Evolutionary conservation across 2,797 vertebrate species (phyloP).

Genomic region (Allobates femoralis): DNA sequence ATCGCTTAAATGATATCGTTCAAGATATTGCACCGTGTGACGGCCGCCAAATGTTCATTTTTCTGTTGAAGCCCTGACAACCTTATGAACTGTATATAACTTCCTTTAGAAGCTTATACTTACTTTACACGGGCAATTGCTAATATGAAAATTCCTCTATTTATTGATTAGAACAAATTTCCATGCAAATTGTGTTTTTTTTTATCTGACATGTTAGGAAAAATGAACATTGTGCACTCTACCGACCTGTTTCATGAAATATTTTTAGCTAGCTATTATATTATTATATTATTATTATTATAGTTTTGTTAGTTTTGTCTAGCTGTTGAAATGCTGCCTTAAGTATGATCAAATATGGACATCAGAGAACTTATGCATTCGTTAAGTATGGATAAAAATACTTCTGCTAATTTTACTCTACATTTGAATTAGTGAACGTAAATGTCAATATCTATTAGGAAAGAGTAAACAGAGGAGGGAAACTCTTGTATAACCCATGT

Average conservation of each 20-base stretch:
- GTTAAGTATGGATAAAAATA: slow-evolving; percentile 2
- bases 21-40: too few relatives aligned
- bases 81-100: too few relatives aligned
- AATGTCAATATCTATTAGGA: neutral
- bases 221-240: neutral
- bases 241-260: neutral
- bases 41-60: too few relatives aligned
- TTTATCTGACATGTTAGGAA: neutral
- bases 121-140: too few relatives aligned
- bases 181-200: too few relatives aligned
- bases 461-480: slow-evolving; percentile 25
- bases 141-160: too few relatives aligned
- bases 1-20: too few relatives aligned
- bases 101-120: too few relatives aligned
- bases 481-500: neutral
- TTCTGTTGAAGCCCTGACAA: too few relatives aligned
- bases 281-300: neutral
- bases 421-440: slow-evolving; percentile 12
- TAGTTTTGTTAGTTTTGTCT: neutral
- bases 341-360: neutral
- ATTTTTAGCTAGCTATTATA: too few relatives aligned
- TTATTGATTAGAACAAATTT: too few relatives aligned
- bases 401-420: neutral
- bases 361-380: neutral
- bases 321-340: neutral